A percentile compares a stretch with the other conserved stretches of the same genome.
Evolutionary conservation across 2,888 invertebrate species (phyloP).

Genomic region (Noctua fimbriata): DNA sequence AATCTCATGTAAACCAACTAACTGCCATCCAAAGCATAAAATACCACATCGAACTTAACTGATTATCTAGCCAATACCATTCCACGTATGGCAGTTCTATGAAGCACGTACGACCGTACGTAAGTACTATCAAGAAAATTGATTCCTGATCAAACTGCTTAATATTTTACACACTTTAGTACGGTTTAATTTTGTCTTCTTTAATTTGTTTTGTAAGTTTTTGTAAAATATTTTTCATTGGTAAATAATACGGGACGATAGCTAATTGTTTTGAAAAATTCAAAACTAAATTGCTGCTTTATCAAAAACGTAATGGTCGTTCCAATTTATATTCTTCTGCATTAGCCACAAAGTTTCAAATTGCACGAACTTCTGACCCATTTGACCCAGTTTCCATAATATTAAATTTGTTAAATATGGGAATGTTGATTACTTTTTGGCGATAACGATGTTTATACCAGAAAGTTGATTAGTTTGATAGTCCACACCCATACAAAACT

Average conservation of each 20-base stretch:
- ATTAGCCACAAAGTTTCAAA: background rate
- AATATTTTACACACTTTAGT: background rate
- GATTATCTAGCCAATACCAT: constrained; percentile 37
- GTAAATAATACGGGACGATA: background rate
- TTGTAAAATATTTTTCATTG: background rate
- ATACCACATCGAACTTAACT: constrained; percentile 9
- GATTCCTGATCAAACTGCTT: too few relatives aligned
- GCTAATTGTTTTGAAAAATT: background rate
- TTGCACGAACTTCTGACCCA: background rate
- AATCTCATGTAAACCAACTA: background rate
- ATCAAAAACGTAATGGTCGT: background rate
- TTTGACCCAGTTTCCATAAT: background rate
- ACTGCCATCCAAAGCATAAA: constrained; percentile 28
- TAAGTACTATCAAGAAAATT: background rate
- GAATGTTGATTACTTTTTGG: background rate
- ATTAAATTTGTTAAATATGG: background rate
- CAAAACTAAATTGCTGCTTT: background rate
- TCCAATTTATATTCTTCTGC: background rate
- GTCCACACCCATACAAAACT: background rate
- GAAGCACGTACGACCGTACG: constrained; percentile 60
- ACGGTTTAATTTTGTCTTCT: background rate
- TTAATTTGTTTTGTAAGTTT: background rate
- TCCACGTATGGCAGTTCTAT: constrained; percentile 18
- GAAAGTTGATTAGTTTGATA: background rate
- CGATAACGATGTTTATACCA: background rate